phyloP scores from a whole-genome alignment of 1,140 invertebrate species.

The Mactra quadrangularis region DNA sequence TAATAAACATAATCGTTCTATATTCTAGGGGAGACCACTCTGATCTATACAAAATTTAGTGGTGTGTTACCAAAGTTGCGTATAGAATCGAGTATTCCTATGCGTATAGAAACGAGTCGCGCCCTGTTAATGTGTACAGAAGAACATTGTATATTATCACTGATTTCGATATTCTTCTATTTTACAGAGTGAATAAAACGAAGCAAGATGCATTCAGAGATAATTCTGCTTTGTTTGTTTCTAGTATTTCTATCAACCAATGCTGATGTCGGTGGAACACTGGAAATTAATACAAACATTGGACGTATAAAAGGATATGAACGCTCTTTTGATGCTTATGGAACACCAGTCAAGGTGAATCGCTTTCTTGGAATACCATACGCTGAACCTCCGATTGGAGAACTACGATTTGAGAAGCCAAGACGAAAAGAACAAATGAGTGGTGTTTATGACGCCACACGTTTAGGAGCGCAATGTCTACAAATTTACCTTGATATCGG shows the following conservation, averaged over 20 bases:
- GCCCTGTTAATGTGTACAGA: too few relatives aligned
- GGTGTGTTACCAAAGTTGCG: too few relatives aligned
- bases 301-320: background rate
- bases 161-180: too few relatives aligned
- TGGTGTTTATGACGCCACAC: background rate
- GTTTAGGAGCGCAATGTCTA: background rate
- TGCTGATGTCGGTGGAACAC: background rate
- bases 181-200: too few relatives aligned
- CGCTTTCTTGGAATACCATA: slow-evolving; percentile 29
- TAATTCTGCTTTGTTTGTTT: background rate
- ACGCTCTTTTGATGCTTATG: background rate
- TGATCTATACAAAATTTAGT: too few relatives aligned
- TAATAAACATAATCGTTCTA: too few relatives aligned
- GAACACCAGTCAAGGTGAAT: background rate
- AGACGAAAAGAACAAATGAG: background rate
- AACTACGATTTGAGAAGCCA: slow-evolving; percentile 19
- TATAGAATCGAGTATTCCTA: too few relatives aligned
- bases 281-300: background rate
- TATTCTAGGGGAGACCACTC: too few relatives aligned
- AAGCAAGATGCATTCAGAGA: too few relatives aligned
- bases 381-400: too few relatives aligned
- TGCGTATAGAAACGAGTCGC: too few relatives aligned
- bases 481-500: background rate
- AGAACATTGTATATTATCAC: too few relatives aligned
- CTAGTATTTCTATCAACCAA: background rate